Base-by-base conservation (phyloP, 2,113 vertebrate species). In the Danio rerio region DNA sequence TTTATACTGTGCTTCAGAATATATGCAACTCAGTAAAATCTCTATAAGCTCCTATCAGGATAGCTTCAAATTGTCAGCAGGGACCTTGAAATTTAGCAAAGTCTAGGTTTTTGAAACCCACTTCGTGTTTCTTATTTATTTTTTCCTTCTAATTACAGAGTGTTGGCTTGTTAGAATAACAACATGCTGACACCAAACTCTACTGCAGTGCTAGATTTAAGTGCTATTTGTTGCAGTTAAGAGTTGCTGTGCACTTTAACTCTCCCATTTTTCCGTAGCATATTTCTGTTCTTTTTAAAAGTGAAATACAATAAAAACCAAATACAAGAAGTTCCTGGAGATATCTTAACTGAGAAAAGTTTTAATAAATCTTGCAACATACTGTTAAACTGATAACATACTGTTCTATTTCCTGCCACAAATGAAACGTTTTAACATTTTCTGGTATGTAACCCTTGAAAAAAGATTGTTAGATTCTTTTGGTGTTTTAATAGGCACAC, bases 401-500 rank as follows among this genome's bases (percentile, higher is more conserved):
- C 21, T 62, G 42, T 77, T 62, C 43, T 61, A 47, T 76, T 76
- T 76, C 42, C 20, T 74, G 53, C 53, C 71, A 74, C 72, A 59
- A 13, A 59, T 43, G 3, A 43, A 52, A 52, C 11, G 49, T 9
- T 52, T 9, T 59, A 16, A 56, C 56, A 42, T 49, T 49, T 18
- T 31, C 58, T 62, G 16, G 5, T 74, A 40, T 63, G 12, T 31
- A 31, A 63, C 13, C 7, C 11, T 75, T 45, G 11, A 9, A 71
- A n/a, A 75, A 45, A 59, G 59, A 49, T 55, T 10, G n/a, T 21
- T 11, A 11, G 21, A 76, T 50, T 63, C 4, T 77, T 77, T 62
- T 77, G 13, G 18, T n/a, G 5, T n/a, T 77, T 77, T 77, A 62
- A 63, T 16, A 62, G 43, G 6, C 58, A 63, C 58, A 62, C 12